A percentile compares a stretch with the other conserved stretches of the same genome.
Evolutionary conservation across 2,888 invertebrate species (phyloP).

Genomic region (Napeogenes inachia): DNA sequence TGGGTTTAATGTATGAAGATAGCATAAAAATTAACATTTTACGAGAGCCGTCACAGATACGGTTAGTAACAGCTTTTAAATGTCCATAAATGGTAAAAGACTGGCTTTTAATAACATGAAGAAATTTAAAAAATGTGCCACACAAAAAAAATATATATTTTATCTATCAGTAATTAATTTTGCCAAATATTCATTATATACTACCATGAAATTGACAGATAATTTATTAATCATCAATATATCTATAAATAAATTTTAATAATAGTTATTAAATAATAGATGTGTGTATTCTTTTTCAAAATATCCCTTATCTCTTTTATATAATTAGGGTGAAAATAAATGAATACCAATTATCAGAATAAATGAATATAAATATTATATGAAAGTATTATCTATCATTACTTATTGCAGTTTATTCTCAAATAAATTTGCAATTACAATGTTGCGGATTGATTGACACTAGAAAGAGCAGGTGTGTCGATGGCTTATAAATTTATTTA

Average conservation of each 20-base stretch:
- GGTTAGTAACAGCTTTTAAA: background rate
- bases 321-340: too few species aligned
- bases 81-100: background rate
- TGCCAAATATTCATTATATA: too few species aligned
- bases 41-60: background rate
- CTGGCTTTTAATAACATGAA: background rate
- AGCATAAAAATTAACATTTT: constrained; percentile 5
- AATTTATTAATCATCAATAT: too few species aligned
- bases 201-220: too few species aligned
- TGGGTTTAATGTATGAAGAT: background rate
- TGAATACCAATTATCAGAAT: too few species aligned
- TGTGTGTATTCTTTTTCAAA: too few species aligned
- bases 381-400: too few species aligned
- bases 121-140: background rate
- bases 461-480: constrained; percentile 2
- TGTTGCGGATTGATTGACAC: constrained; percentile 5
- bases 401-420: too few species aligned
- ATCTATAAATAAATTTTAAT: background rate
- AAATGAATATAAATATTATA: too few species aligned
- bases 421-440: constrained; percentile 4
- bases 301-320: too few species aligned
- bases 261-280: background rate
- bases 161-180: background rate
- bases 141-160: background rate
- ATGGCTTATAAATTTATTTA: background rate